Conservation (phyloP, 2,113 vertebrate genomes). For the Pelecanus crispus region DNA sequence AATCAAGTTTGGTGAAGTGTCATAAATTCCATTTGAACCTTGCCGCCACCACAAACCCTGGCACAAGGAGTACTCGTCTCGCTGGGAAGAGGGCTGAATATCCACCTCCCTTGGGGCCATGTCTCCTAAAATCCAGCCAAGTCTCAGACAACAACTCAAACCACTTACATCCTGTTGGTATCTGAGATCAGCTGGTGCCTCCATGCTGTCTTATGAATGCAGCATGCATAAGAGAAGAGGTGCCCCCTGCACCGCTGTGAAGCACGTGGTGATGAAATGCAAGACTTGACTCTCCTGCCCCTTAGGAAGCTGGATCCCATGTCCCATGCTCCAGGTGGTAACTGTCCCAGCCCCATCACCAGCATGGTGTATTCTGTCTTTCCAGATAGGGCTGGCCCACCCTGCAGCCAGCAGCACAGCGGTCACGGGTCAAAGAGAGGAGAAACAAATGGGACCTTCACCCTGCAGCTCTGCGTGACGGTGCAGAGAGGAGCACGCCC, state of each 20-base stretch:
- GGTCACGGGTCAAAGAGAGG: background rate
- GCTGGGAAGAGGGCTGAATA: background rate
- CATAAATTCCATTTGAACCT: background rate
- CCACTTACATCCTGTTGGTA: background rate
- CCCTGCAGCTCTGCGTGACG: background rate
- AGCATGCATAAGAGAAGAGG: background rate
- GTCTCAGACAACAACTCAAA: background rate
- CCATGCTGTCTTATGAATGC: background rate
- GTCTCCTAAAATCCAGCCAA: background rate
- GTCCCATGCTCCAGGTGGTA: background rate
- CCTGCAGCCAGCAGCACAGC: background rate
- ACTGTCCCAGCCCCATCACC: background rate
- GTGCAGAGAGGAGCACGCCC: background rate
- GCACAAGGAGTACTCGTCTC: background rate
- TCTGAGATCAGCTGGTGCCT: background rate
- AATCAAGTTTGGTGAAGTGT: background rate
- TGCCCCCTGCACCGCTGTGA: background rate
- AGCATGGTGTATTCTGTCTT: background rate
- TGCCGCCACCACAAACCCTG: background rate
- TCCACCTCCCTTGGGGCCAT: background rate
- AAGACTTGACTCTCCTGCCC: background rate
- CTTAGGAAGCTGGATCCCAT: background rate
- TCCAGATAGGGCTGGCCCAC: background rate
- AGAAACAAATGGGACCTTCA: background rate
- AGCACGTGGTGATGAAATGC: background rate